Base-by-base conservation (phyloP, 1,140 invertebrate species). In the Brachionus sp. region DNA sequence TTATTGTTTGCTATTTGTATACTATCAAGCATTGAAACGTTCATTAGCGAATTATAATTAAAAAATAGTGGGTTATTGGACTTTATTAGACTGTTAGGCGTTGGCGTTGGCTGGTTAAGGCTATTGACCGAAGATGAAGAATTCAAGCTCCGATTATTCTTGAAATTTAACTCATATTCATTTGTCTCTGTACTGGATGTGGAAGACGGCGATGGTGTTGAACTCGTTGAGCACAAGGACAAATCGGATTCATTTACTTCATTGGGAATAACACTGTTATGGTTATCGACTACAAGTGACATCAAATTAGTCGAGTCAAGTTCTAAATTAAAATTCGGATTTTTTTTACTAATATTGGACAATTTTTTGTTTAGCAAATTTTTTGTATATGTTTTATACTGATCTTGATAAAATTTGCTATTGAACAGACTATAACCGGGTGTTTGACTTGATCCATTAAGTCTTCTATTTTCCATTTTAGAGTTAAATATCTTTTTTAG, bases 1-100 rank as follows among this genome's bases (percentile, higher is more conserved):
- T 35, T 80, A 12, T 57, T 80, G 33, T 80, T 80, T 12, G 77
- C 62, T 33, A 66, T 23, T 80, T 80, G 77, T 62, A 80, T 80
- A 39, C 39, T 80, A 33, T 80, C 77, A 57, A 80, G 77, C 77
- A 80, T 80, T 80, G 77, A 80, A 35, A 37, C 77, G 25, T 80
- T 80, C 77, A 80, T 80, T 25, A 80, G 39, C 7, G 77, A 80
- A 42, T 66, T 80, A 33, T 57, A 62, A 39, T 75, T 75, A 75
- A 75, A 75, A 75, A 75, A 73, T 9, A 73, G 25, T 75, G 70
- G 70, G 29, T 75, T 75, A 25, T 13, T 46, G 19, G 70, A 75
- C 44, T 75, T 75, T 12, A 46, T 46, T 33, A 75, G 25, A 75
- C 42, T 75, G 23, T 42, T 70, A n/a, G 35, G 9, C 66, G 39